These are phyloP conservation scores for Siphamia tubifer DNA, from an alignment of 2,113 vertebrate species.

Conservation along the genomic window DNA sequence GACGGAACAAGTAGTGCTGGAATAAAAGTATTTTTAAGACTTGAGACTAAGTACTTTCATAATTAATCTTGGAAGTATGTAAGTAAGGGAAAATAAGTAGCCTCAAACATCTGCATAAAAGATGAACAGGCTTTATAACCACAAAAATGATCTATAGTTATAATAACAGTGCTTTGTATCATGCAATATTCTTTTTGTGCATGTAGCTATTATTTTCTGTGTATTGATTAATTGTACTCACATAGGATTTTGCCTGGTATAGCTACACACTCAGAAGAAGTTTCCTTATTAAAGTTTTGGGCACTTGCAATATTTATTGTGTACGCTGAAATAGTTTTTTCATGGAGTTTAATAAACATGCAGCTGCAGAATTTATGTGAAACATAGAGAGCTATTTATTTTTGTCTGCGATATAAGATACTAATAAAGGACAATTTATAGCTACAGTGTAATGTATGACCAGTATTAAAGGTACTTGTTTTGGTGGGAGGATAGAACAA, in stretches of 20 bases:
- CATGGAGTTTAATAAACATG: neutral
- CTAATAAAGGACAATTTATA: neutral
- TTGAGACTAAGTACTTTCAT: too few relatives aligned
- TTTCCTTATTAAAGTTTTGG: neutral
- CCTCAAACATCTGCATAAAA: conserved; percentile 14
- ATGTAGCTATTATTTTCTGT: neutral
- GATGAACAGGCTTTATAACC: neutral
- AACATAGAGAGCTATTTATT: too few relatives aligned
- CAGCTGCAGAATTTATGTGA: neutral
- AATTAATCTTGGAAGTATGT: too few relatives aligned
- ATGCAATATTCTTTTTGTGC: neutral
- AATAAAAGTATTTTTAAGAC: too few relatives aligned
- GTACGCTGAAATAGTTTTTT: neutral
- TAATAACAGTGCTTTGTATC: conserved; percentile 1
- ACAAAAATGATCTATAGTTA: neutral
- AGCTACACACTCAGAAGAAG: too few relatives aligned
- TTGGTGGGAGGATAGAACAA: conserved; percentile 8
- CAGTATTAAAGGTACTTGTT: neutral
- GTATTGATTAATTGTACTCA: too few relatives aligned
- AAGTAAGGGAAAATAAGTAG: too few relatives aligned
- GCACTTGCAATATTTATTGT: neutral
- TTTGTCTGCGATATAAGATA: too few relatives aligned
- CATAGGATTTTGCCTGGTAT: too few relatives aligned
- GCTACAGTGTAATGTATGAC: neutral
- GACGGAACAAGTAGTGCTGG: neutral